A percentile compares a stretch with the other conserved stretches of the same genome.
Conservation (phyloP, 2,888 invertebrate genomes). For the Alloplasta piceator region DNA sequence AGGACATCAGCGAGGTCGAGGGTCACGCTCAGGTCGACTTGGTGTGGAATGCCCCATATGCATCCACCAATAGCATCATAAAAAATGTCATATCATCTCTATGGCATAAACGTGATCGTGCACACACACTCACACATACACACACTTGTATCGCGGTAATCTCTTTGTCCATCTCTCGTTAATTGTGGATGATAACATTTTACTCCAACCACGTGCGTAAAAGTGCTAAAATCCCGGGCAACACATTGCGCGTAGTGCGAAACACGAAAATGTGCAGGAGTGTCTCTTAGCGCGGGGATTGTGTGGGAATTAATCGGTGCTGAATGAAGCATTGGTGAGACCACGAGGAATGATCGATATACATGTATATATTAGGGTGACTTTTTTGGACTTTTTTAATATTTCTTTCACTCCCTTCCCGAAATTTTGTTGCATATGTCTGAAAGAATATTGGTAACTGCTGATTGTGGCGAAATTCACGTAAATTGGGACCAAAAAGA, state of each 20-base stretch:
- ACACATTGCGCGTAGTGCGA: conserved; percentile 6
- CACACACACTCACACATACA: too few species aligned
- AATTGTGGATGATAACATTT: conserved; percentile 52
- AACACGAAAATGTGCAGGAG: not conserved
- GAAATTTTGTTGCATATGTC: too few species aligned
- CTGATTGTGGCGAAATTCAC: too few species aligned
- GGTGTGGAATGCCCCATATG: too few species aligned
- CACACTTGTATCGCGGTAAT: not conserved
- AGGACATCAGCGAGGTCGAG: too few species aligned
- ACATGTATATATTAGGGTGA: too few species aligned
- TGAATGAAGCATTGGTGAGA: conserved; percentile 64
- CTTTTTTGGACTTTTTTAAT: too few species aligned
- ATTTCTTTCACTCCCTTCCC: too few species aligned
- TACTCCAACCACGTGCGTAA: conserved; percentile 30
- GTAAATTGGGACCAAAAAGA: too few species aligned
- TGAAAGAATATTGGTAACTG: too few species aligned
- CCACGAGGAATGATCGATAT: conserved; percentile 9
- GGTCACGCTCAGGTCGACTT: too few species aligned
- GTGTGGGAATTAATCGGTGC: conserved; percentile 60
- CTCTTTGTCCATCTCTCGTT: conserved; percentile 21
- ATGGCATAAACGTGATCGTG: not conserved
- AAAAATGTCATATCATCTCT: conserved; percentile 46
- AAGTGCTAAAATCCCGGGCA: conserved; percentile 35
- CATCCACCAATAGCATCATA: conserved; percentile 9
- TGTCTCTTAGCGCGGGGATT: not conserved